A percentile compares a stretch with the other conserved stretches of the same genome.
Evolutionary conservation across 2,113 vertebrate genomes (phyloP).

Genomic region (Lamprotornis superbus): DNA sequence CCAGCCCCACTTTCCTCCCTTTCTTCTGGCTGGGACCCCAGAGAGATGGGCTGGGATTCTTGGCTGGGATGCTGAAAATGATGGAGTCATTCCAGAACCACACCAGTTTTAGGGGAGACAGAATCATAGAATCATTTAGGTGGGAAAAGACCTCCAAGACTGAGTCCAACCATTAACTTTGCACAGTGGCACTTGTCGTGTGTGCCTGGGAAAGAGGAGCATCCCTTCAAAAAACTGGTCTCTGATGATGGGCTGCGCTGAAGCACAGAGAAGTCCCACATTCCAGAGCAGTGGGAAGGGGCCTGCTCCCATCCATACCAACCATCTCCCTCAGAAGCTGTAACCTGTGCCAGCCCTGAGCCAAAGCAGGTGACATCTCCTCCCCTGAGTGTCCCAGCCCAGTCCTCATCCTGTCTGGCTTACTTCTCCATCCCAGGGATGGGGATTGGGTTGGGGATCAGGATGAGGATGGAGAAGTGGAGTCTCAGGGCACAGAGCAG

Average conservation of each 20-base stretch:
- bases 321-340: background rate
- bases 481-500: background rate
- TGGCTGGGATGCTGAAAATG: background rate
- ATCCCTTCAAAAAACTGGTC: background rate
- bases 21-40: background rate
- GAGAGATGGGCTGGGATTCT: background rate
- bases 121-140: background rate
- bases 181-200: background rate
- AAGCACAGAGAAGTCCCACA: background rate
- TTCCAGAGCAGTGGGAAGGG: background rate
- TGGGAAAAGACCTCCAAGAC: background rate
- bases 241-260: rapidly evolving
- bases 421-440: rapidly evolving
- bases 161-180: background rate
- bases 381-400: background rate
- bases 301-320: rapidly evolving
- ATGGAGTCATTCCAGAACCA: background rate
- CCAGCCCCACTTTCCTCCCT: background rate
- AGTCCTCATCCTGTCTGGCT: rapidly evolving
- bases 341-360: background rate
- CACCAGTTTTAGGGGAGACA: background rate
- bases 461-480: background rate
- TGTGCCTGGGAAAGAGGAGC: background rate
- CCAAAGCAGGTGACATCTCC: background rate
- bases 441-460: no score